Evolutionary conservation across 92 coral and sea anemone species (phyloP).

Genomic region (Bergia puertoricense): DNA sequence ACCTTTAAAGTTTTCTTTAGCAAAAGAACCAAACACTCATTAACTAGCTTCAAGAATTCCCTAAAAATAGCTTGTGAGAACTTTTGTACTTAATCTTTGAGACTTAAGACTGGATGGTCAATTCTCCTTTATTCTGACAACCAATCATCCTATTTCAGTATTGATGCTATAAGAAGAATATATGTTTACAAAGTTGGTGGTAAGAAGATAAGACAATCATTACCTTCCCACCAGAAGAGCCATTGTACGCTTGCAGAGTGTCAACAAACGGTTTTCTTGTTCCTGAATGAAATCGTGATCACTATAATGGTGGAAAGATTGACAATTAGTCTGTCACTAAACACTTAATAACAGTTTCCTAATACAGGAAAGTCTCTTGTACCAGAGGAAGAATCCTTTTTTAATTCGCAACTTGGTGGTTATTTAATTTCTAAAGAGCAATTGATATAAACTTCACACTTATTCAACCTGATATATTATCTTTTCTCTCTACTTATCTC

Average conservation of each 20-base stretch:
- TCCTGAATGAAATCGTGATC: constrained; percentile 98
- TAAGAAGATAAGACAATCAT: neutral
- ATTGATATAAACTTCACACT: too few relatives aligned
- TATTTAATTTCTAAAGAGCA: too few relatives aligned
- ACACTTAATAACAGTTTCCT: too few relatives aligned
- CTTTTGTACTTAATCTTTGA: neutral
- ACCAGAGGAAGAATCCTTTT: too few relatives aligned
- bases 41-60: neutral
- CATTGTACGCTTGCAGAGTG: constrained; percentile 95
- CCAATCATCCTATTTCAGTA: neutral
- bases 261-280: constrained; percentile 80
- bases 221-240: constrained; percentile 94
- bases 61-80: neutral
- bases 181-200: neutral
- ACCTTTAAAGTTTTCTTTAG: too few relatives aligned
- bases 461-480: too few relatives aligned
- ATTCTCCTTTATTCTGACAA: neutral
- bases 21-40: too few relatives aligned
- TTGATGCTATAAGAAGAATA: neutral
- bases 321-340: too few relatives aligned
- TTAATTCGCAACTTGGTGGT: too few relatives aligned
- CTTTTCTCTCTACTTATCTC: too few relatives aligned
- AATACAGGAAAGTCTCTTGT: too few relatives aligned
- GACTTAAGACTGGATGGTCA: neutral
- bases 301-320: constrained; percentile 48